Evolutionary conservation across 2,888 invertebrate genomes (phyloP).

Genomic region (Pollenia amentaria): DNA sequence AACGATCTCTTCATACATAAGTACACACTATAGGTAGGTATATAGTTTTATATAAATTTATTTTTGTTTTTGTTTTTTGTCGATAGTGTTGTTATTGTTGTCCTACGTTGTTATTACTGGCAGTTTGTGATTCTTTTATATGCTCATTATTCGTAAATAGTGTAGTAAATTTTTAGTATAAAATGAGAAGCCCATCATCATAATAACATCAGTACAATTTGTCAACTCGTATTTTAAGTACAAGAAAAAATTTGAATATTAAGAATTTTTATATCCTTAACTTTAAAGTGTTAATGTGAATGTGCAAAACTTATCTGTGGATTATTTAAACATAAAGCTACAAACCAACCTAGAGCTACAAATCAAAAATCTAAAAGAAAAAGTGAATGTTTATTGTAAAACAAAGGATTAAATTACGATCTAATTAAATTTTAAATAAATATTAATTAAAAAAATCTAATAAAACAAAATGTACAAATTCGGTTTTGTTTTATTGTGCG

Average conservation of each 20-base stretch:
- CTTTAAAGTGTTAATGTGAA: background rate
- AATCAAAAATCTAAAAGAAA: conserved; percentile 57
- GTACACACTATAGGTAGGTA: conserved; percentile 17
- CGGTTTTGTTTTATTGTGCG: conserved; percentile 77
- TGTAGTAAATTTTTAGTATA: conserved; percentile 64
- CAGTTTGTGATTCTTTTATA: conserved; percentile 52
- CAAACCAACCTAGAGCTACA: background rate
- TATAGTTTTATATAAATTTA: conserved; percentile 23
- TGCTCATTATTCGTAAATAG: conserved; percentile 53
- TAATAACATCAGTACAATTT: conserved; percentile 69
- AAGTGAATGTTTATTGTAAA: conserved; percentile 70
- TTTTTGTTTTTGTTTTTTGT: conserved; percentile 36
- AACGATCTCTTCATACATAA: conserved; percentile 13
- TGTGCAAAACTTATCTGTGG: background rate
- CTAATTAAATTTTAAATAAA: conserved; percentile 1
- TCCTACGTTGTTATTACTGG: conserved; percentile 14
- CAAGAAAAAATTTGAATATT: background rate
- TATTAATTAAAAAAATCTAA: background rate
- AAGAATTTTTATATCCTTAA: conserved; percentile 23
- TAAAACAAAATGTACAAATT: conserved; percentile 78
- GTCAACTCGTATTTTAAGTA: conserved; percentile 64
- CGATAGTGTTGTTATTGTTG: conserved; percentile 40
- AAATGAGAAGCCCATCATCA: conserved; percentile 58
- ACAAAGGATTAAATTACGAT: conserved; percentile 15
- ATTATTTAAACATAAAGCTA: conserved; percentile 39